Conservation (phyloP, 2,113 vertebrate genomes). For the Lichenostomus cassidix region DNA sequence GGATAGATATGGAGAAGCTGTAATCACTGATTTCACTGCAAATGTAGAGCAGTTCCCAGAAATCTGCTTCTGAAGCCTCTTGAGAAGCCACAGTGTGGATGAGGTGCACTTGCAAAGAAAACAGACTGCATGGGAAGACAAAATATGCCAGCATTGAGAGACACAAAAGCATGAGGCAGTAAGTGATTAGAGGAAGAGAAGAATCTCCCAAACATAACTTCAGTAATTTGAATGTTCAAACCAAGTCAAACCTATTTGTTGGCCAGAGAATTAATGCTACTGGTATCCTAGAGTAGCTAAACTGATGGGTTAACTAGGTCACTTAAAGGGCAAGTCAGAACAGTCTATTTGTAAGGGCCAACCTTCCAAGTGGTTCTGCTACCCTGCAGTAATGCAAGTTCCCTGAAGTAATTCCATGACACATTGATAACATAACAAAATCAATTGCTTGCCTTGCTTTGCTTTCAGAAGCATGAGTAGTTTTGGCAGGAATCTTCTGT, state of each 20-base stretch:
- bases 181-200: neutral
- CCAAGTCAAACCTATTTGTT: neutral
- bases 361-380: neutral
- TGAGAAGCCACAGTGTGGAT: neutral
- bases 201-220: neutral
- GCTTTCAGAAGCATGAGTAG: constrained; percentile 1
- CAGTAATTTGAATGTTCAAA: neutral
- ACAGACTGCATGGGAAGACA: neutral
- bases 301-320: neutral
- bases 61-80: neutral
- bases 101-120: neutral
- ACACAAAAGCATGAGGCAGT: neutral
- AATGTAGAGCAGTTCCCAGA: neutral
- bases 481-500: neutral
- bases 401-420: neutral
- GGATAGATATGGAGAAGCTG: neutral
- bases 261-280: neutral
- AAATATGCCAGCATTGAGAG: neutral
- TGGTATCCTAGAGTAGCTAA: neutral
- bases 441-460: neutral
- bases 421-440: neutral
- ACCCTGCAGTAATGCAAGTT: neutral
- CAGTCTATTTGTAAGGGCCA: neutral
- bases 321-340: neutral
- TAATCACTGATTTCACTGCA: neutral